Conservation (phyloP, 1,140 invertebrate species). For the Drosophila watanabei region DNA sequence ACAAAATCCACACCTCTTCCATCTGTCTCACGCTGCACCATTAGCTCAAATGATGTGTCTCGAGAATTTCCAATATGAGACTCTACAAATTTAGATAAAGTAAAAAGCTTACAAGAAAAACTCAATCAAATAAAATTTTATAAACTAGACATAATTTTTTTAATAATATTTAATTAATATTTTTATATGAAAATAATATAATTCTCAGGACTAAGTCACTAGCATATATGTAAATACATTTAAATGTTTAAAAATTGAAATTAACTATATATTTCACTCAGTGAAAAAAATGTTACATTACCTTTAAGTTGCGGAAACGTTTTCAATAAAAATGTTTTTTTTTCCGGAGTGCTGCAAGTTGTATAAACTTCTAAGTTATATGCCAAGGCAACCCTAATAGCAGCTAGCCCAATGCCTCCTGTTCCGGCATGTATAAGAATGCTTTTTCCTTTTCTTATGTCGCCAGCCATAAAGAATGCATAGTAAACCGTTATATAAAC, state of each 20-base stretch:
- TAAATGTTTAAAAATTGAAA: neutral
- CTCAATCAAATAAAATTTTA: neutral
- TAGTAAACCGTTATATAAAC: conserved; percentile 95
- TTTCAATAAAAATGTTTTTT: conserved; percentile 91
- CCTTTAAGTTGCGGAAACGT: conserved; percentile 89
- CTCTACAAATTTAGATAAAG: conserved; percentile 73
- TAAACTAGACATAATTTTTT: neutral
- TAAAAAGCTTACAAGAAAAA: neutral
- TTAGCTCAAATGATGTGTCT: conserved; percentile 88
- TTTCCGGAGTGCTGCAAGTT: conserved; percentile 91
- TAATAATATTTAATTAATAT: no score
- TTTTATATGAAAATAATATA: no score
- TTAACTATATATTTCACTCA: neutral
- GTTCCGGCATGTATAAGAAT: conserved; percentile 95
- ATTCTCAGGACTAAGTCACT: neutral
- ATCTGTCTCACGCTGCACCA: conserved; percentile 87
- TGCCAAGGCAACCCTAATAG: conserved; percentile 92
- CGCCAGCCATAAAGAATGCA: conserved; percentile 89
- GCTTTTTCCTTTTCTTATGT: conserved; percentile 89
- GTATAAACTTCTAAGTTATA: conserved; percentile 91
- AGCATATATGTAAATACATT: neutral
- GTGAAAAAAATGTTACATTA: conserved; percentile 38
- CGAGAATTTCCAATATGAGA: conserved; percentile 88
- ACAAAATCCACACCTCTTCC: conserved; percentile 90
- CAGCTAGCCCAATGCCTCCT: conserved; percentile 95